Evolutionary conservation across 2,113 vertebrate genomes (phyloP), one percentile per base, ranked within the genome.

Genomic region (Apeltes quadracus): DNA sequence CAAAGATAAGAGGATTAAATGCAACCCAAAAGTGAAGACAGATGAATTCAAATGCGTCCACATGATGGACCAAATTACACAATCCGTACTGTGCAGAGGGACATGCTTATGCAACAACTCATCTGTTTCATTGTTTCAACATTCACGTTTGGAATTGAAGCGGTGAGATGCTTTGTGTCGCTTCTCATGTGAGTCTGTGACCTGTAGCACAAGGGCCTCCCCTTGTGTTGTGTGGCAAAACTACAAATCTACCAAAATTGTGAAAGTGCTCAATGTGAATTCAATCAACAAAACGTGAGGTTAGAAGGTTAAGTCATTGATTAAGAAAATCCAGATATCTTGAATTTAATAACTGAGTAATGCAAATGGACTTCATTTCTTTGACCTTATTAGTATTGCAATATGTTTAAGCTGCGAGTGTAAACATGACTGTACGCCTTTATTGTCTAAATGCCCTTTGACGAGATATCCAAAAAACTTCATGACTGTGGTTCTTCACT

Each of bases 161-260:
- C 41, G 50, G 15, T 56, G 13, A 50, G 20, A 10, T 22, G 29
- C 18, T 43, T 18, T 29, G 44, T 51, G 32, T 27, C 43, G 62
- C 63, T 51, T 66, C 50, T 13, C 15, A 4, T 12, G 43, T 41
- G 63, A 23, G 22, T 67, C 20, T 79, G 36, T 84, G 80, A 71
- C 73, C 65, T 53, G 75, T n/a, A 64, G 68, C 76, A 84, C 61
- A 71, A 89, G 38, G 78, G 85, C 85, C 65, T 87, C 90, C 87
- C 69, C 88, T 90, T 75, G 90, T 92, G 90, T 86, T 78, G 12
- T 9, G 1, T 41, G 9, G 29, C 10, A 79, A 44, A 79, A 88
- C 8, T 76, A 72, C 86, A 79, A 50, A 61, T 44, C 22, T 20
- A 20, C 18, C 44, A 32, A 5, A 62, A n/a, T n/a, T n/a, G n/a